These are phyloP conservation scores for Heteropelma amictum DNA, from an alignment of 2,888 invertebrate genomes.

Conservation along the genomic window DNA sequence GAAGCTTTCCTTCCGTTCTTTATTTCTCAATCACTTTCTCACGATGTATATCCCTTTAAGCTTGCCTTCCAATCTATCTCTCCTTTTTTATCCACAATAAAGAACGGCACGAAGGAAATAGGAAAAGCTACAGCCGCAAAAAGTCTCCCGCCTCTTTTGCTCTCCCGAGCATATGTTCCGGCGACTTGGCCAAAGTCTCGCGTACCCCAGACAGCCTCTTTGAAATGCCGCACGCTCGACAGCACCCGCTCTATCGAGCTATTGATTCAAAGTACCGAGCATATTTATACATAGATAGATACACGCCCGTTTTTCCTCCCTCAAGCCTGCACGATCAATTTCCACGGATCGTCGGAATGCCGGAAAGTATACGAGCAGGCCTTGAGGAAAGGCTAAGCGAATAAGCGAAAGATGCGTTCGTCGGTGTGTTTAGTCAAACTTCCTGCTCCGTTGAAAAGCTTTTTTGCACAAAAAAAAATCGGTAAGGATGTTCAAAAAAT, in stretches of 20 bases:
- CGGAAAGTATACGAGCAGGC: not conserved
- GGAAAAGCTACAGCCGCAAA: slow-evolving; percentile 13
- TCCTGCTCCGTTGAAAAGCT: not conserved
- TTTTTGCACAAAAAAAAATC: too few species aligned
- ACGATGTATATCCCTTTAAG: slow-evolving; percentile 26
- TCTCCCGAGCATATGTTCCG: slow-evolving; percentile 6
- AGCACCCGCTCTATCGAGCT: slow-evolving; percentile 44
- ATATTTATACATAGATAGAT: not conserved
- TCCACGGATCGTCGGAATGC: slow-evolving; percentile 29
- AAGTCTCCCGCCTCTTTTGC: slow-evolving; percentile 10
- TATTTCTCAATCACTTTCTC: slow-evolving; percentile 41
- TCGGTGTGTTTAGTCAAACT: too few species aligned
- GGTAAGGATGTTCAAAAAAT: too few species aligned
- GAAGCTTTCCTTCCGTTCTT: slow-evolving; percentile 14
- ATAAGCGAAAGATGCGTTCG: slow-evolving; percentile 39
- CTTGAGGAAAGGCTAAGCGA: not conserved
- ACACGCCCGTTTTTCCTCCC: slow-evolving; percentile 31
- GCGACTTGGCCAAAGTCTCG: slow-evolving; percentile 9
- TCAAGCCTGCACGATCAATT: slow-evolving; percentile 50
- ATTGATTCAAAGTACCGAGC: slow-evolving; percentile 55
- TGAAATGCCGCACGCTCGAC: slow-evolving; percentile 49
- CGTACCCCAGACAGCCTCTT: slow-evolving; percentile 40
- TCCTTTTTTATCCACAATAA: slow-evolving; percentile 8
- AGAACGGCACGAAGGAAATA: slow-evolving; percentile 7
- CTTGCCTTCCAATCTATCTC: slow-evolving; percentile 34